Conservation (phyloP, 1,140 invertebrate genomes). For the Monochamus saltuarius region DNA sequence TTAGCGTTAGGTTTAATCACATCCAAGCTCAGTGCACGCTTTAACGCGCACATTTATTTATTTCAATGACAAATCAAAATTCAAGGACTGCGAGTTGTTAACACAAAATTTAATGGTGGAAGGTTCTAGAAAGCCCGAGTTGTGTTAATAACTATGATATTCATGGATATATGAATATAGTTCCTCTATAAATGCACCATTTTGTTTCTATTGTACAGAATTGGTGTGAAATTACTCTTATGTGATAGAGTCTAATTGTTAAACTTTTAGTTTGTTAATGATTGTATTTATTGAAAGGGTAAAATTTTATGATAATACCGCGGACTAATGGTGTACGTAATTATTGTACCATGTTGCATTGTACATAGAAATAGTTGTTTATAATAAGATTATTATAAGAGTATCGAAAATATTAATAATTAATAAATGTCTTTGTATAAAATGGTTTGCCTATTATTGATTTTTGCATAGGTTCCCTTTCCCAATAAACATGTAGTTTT, state of each 20-base stretch:
- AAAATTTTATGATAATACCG: slow-evolving; percentile 34
- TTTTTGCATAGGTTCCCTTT: no score
- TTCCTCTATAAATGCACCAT: slow-evolving; percentile 15
- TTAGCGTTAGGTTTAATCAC: slow-evolving; percentile 24
- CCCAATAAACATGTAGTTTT: no score
- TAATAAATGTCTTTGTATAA: slow-evolving; percentile 52
- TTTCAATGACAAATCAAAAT: slow-evolving; percentile 31
- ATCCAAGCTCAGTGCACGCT: slow-evolving; percentile 40
- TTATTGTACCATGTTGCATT: slow-evolving; percentile 45
- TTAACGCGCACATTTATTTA: slow-evolving; percentile 26
- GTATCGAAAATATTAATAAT: slow-evolving; percentile 50
- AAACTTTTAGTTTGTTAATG: slow-evolving; percentile 39
- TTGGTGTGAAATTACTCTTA: slow-evolving; percentile 35
- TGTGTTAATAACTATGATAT: not conserved
- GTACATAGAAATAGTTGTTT: slow-evolving; percentile 51
- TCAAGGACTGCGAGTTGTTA: not conserved
- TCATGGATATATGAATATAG: not conserved
- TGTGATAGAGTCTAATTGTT: slow-evolving; percentile 45
- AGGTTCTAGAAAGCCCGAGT: not conserved
- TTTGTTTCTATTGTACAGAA: slow-evolving; percentile 22
- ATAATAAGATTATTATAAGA: slow-evolving; percentile 49
- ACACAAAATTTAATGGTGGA: not conserved
- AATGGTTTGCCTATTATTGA: no score
- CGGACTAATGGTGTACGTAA: slow-evolving; percentile 42
- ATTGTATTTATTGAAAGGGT: slow-evolving; percentile 37